Base-by-base conservation (phyloP, 2,797 vertebrate genomes). In the Falco columbarius region DNA sequence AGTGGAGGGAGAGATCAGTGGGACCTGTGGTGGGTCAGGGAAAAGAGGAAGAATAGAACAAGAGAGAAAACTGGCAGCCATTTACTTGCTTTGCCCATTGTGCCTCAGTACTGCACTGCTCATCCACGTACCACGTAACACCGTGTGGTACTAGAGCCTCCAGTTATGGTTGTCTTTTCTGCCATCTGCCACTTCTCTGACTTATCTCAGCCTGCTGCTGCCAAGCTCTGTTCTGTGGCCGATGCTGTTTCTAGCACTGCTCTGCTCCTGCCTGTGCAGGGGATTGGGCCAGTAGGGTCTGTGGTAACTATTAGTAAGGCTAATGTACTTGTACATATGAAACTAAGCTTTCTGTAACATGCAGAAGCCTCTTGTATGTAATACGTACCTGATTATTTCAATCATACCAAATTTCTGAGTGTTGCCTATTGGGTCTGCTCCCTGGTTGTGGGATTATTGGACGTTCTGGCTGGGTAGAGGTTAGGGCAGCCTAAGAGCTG, bases 101-200 rank as follows among this genome's bases (percentile, higher is more conserved):
- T 89, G 32, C 23, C 21, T 27, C 18, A 36, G 36, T 36, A 18
- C 47, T 21, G 26, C 16, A 49, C 10, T 32, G 10, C 0, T 5
- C 82, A 32, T 34, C 38, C 8, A 40, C 23, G 24, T 55, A n/a
- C 36, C 29, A n/a, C 0, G 0, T 67, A 59, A 23, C 30, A 19
- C 22, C 0, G 0, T 1, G 2, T 23, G 44, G 6, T 49, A n/a
- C 27, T 23, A 10, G 21, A 74, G 49, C 14, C 38, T 85, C 32
- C 12, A 26, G 40, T 23, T 62, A 4, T 9, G 6, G 1, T 17
- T 66, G 8, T 12, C 12, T 65, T 47, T 61, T 74, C 62, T 81
- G 49, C 42, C 16, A 24, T 26, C 23, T 0, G 0, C 29, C 56
- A 7, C 12, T 51, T 29, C 27, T 21, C 51, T 58, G 47, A 7